A percentile compares a stretch with the other conserved stretches of the same genome.
Evolutionary conservation across 1,140 invertebrate species (phyloP).

Genomic region (Druon quercuslanigerum): DNA sequence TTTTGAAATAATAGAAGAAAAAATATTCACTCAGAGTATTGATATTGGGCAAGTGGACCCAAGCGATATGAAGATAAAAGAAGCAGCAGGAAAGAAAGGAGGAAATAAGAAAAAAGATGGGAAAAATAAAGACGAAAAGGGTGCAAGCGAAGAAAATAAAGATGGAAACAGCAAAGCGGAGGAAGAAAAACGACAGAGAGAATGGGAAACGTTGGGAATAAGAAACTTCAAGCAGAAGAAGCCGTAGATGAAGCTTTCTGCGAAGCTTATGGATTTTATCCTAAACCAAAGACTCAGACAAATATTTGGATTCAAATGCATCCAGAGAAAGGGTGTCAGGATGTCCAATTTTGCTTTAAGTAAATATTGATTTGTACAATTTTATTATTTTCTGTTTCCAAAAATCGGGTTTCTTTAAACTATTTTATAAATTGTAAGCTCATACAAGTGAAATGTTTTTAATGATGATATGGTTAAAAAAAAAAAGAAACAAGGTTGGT

Average conservation of each 20-base stretch:
- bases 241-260: constrained; percentile 41
- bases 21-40: constrained; percentile 2
- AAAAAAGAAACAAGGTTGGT: too few relatives aligned
- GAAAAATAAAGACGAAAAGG: not conserved
- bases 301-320: constrained; percentile 54
- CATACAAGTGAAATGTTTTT: too few relatives aligned
- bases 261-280: constrained; percentile 34
- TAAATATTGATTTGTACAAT: constrained; percentile 35
- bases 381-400: not conserved
- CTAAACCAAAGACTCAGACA: constrained; percentile 47
- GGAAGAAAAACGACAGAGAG: constrained; percentile 36
- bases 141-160: not conserved
- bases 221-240: constrained; percentile 39
- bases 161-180: not conserved
- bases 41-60: not conserved
- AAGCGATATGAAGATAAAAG: not conserved
- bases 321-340: constrained; percentile 45
- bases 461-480: too few relatives aligned
- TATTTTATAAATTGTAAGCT: too few relatives aligned
- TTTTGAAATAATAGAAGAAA: not conserved
- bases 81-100: not conserved
- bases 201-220: constrained; percentile 54
- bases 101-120: not conserved
- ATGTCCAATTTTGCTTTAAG: constrained; percentile 49
- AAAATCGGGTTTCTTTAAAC: too few relatives aligned